Conservation (phyloP, 2,888 invertebrate genomes). For the Ophonus ardosiacus region DNA sequence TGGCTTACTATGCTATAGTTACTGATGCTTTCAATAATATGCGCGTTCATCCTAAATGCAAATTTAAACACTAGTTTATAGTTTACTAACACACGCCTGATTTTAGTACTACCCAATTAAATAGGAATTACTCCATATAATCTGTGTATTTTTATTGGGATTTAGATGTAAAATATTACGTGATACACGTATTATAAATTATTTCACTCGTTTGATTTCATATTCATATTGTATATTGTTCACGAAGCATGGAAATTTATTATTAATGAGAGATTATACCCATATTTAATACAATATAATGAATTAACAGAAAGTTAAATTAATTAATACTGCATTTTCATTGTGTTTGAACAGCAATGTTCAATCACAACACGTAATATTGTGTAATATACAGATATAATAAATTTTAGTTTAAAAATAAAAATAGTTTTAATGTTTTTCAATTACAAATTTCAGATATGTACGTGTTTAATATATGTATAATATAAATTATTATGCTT, state of each 20-base stretch:
- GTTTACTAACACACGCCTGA: background rate
- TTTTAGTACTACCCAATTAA: background rate
- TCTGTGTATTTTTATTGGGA: background rate
- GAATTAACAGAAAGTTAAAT: background rate
- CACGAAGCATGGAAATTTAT: background rate
- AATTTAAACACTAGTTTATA: background rate
- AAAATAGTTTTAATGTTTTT: background rate
- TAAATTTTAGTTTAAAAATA: background rate
- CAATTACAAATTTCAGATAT: background rate
- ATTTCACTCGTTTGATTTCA: background rate
- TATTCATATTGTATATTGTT: background rate
- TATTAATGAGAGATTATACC: background rate
- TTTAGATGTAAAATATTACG: background rate
- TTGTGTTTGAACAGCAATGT: background rate
- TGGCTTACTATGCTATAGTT: background rate
- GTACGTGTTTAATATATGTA: background rate
- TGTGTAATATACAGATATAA: background rate
- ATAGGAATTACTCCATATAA: background rate
- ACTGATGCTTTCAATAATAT: background rate
- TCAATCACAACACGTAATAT: background rate
- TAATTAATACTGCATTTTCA: background rate
- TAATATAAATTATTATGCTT: background rate
- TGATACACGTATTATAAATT: background rate
- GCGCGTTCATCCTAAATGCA: background rate
- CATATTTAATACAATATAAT: background rate